phyloP scores from a whole-genome alignment of 2,797 vertebrate species.

The Oryzias sinensis region DNA sequence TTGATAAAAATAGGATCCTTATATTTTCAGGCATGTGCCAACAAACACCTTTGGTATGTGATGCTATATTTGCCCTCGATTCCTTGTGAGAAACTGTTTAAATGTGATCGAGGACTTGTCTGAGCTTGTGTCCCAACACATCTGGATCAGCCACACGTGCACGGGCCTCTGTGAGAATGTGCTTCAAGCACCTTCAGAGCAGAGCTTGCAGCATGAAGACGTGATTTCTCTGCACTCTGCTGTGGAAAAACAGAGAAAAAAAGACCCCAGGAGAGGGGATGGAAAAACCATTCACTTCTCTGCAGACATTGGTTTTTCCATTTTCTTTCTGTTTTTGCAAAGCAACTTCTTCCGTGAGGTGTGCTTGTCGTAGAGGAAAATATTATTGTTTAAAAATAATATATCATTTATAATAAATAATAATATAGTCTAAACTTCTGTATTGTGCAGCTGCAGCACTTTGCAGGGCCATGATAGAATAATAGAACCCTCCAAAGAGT shows the following conservation, averaged over 20 bases:
- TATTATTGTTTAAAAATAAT: constrained; percentile 23
- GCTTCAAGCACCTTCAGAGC: constrained; percentile 22
- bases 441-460: neutral
- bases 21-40: constrained; percentile 21
- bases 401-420: constrained; percentile 1
- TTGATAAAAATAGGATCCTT: neutral
- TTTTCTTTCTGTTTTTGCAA: constrained; percentile 42
- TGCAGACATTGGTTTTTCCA: constrained; percentile 54
- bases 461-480: constrained; percentile 17
- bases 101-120: constrained; percentile 23
- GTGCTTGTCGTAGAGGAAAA: constrained; percentile 19
- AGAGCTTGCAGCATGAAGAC: constrained; percentile 16
- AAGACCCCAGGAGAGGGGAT: constrained; percentile 17
- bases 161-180: constrained; percentile 9
- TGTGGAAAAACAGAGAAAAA: constrained; percentile 34
- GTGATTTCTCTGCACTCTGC: constrained; percentile 16
- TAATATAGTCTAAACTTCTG: neutral
- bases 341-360: constrained; percentile 23
- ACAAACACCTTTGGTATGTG: constrained; percentile 36
- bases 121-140: constrained; percentile 39
- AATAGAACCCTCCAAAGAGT: constrained; percentile 22
- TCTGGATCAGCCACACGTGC: constrained; percentile 29
- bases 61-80: constrained; percentile 11
- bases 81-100: constrained; percentile 20
- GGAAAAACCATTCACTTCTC: constrained; percentile 52